phyloP scores from a whole-genome alignment of 2,113 vertebrate species.

The Hippolais icterina region DNA sequence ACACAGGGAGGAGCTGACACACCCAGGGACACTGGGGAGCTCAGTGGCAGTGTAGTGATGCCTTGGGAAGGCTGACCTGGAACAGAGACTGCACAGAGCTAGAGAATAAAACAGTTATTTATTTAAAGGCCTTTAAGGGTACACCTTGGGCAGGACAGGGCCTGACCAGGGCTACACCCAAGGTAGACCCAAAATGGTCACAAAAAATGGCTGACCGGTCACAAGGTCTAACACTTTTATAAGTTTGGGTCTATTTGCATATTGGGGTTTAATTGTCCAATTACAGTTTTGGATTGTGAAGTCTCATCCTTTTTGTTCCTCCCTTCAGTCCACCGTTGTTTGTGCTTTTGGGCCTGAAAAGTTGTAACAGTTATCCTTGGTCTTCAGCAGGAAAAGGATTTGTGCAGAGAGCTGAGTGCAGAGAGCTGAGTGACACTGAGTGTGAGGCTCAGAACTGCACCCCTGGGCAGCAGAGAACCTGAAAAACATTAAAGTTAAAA shows the following conservation, averaged over 20 bases:
- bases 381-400: background rate
- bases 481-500: background rate
- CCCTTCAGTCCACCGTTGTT: background rate
- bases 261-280: background rate
- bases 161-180: background rate
- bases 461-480: background rate
- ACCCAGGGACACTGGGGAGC: fast-evolving
- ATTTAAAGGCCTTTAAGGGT: background rate
- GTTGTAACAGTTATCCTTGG: background rate
- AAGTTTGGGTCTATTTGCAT: background rate
- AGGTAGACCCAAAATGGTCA: fast-evolving
- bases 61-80: background rate
- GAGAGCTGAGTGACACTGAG: fast-evolving
- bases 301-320: background rate
- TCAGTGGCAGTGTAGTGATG: background rate
- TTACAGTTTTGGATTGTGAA: background rate
- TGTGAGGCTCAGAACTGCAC: background rate
- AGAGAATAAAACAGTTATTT: background rate
- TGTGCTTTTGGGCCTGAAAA: background rate
- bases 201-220: background rate
- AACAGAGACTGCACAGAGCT: background rate
- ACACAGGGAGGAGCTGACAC: background rate
- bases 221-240: background rate
- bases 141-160: background rate
- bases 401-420: background rate